Evolutionary conservation across 2,888 invertebrate species (phyloP), one percentile per base, ranked within the genome.

Genomic region (Drosophila borborema): DNA sequence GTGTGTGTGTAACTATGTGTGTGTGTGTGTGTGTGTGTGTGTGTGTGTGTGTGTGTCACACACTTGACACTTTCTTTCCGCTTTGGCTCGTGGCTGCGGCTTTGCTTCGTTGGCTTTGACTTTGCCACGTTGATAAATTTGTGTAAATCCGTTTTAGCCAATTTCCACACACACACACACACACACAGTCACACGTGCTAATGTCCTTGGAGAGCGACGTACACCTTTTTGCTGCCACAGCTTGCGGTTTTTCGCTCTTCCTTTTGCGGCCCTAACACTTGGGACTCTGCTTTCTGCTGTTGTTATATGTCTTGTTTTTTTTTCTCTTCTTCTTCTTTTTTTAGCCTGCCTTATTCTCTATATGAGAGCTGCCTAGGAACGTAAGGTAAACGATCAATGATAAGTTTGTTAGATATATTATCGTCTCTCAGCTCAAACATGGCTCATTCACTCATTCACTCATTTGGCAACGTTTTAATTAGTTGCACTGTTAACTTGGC

Each of bases 111-210:
- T 80, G 77, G 75, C 80, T 81, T 74, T 81, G 84, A 77, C 89
- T 81, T 80, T 79, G 72, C 87, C 80, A 83, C 84, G 85, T 89
- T 90, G 89, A 90, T 91, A 90, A 90, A 90, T 90, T 90, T 87
- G 86, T 90, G 83, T 91, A 91, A 90, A 90, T 90, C 91, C 91
- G 89, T 91, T 91, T 90, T 82, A 89, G 87, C 85, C 81, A 82
- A 89, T 91, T 90, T 86, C 86, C 82, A 86, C 76, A 72, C 74
- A 4, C 28, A 28, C 31, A 59, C 20, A 41, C 34, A n/a, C 40
- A 38, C 31, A 41, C 43, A 23, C 48, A 49, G 43, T 23, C 53
- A 41, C 46, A 63, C 75, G 76, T 80, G 82, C 81, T 86, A 77
- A 86, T 90, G 88, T 89, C 90, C 81, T 77, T 72, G 69, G 91